Percentiles rank a stretch among this genome's conserved stretches.
phyloP scores from a whole-genome alignment of 2,797 vertebrate genomes.

The Chelonia mydas region DNA sequence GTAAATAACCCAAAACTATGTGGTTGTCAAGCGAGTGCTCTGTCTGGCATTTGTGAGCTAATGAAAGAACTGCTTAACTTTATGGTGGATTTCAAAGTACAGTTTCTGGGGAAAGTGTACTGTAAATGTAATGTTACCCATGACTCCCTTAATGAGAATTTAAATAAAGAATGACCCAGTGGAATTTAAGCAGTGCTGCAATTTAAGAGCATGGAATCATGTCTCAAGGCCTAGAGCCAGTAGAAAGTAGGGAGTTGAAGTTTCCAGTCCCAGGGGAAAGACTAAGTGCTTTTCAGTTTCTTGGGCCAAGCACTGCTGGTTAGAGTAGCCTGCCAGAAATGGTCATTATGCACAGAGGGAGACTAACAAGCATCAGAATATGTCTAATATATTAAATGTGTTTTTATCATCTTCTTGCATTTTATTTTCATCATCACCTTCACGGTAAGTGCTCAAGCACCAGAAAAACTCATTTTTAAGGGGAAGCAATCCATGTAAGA shows the following conservation, averaged over 20 bases:
- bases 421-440: neutral
- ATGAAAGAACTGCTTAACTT: slow-evolving; percentile 52
- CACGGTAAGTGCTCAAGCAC: neutral
- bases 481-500: neutral
- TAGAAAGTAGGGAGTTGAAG: slow-evolving; percentile 42
- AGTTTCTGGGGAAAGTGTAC: slow-evolving; percentile 40
- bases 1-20: slow-evolving; percentile 38
- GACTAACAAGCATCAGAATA: neutral
- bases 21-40: slow-evolving; percentile 44
- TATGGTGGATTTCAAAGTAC: slow-evolving; percentile 35
- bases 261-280: slow-evolving; percentile 11
- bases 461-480: neutral
- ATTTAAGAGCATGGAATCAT: slow-evolving; percentile 49
- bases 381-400: neutral
- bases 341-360: neutral
- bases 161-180: slow-evolving; percentile 69
- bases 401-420: neutral
- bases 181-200: slow-evolving; percentile 52
- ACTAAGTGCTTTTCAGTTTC: slow-evolving; percentile 50
- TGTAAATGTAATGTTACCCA: slow-evolving; percentile 65
- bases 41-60: slow-evolving; percentile 55
- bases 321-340: neutral
- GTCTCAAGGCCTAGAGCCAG: slow-evolving; percentile 23
- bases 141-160: slow-evolving; percentile 62
- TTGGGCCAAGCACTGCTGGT: neutral